Percentiles rank a stretch among this genome's conserved stretches.
Evolutionary conservation across 2,797 vertebrate genomes (phyloP).

Genomic region (Lagodon rhomboides): DNA sequence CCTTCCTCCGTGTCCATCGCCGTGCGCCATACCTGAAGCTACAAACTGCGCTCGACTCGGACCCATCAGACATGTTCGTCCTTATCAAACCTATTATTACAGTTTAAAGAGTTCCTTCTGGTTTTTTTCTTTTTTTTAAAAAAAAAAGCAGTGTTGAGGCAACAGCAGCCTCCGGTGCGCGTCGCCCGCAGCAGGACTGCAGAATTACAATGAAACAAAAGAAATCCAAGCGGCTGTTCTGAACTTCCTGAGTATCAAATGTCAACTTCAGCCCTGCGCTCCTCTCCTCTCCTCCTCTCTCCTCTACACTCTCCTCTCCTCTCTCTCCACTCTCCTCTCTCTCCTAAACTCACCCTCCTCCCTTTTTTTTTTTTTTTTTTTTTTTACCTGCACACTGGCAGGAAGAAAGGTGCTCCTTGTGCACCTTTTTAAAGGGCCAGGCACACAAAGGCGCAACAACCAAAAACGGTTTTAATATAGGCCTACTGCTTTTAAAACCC

Average conservation of each 20-base stretch:
- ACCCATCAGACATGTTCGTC: slow-evolving; percentile 48
- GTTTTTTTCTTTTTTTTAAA: too few relatives aligned
- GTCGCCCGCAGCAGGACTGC: slow-evolving; percentile 70
- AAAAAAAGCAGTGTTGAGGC: slow-evolving; percentile 25
- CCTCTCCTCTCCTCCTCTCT: slow-evolving; percentile 48
- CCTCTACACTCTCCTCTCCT: slow-evolving; percentile 20
- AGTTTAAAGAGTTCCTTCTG: slow-evolving; percentile 23
- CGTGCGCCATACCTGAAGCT: slow-evolving; percentile 55
- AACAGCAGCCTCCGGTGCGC: slow-evolving; percentile 50
- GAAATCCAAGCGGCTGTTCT: slow-evolving; percentile 84
- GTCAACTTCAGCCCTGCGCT: slow-evolving; percentile 81
- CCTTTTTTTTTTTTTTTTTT: too few relatives aligned
- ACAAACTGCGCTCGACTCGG: slow-evolving; percentile 38
- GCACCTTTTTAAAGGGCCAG: slow-evolving; percentile 79
- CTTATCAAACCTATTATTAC: slow-evolving; percentile 36
- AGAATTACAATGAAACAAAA: slow-evolving; percentile 89
- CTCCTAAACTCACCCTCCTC: slow-evolving; percentile 59
- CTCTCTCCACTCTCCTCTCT: slow-evolving; percentile 10
- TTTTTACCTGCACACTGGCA: slow-evolving; percentile 79
- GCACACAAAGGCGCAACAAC: slow-evolving; percentile 6
- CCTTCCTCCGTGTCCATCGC: slow-evolving; percentile 63
- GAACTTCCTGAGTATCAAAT: slow-evolving; percentile 92
- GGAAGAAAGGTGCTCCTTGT: slow-evolving; percentile 56
- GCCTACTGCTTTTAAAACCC: background rate
- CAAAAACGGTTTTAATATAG: background rate